Evolutionary conservation across 1,140 invertebrate genomes (phyloP).

Genomic region (Littorina saxatilis): DNA sequence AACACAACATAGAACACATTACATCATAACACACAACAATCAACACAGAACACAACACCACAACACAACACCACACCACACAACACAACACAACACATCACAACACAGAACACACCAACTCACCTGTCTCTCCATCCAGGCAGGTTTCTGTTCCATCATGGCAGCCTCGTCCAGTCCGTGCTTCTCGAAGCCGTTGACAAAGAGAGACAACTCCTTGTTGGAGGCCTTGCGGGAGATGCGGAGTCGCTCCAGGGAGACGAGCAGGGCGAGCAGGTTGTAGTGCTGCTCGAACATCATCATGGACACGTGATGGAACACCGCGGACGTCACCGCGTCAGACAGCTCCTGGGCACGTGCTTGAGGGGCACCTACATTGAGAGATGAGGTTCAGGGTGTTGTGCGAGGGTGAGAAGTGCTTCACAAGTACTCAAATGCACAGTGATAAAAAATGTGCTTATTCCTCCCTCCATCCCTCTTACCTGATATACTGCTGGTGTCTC

Average conservation of each 20-base stretch:
- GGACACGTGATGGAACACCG: slow-evolving; percentile 65
- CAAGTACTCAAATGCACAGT: no score
- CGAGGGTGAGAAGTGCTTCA: no score
- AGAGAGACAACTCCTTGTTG: slow-evolving; percentile 68
- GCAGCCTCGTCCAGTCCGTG: slow-evolving; percentile 54
- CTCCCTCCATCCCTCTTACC: no score
- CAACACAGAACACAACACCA: background rate
- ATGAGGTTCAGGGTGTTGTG: no score
- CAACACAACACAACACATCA: no score
- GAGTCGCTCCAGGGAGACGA: slow-evolving; percentile 70
- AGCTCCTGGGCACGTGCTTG: slow-evolving; percentile 70
- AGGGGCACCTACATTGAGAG: slow-evolving; percentile 69
- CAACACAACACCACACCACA: background rate
- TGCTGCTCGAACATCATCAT: slow-evolving; percentile 74
- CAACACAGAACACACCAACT: background rate
- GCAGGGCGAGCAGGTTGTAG: slow-evolving; percentile 63
- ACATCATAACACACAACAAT: background rate
- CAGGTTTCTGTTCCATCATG: slow-evolving; percentile 63
- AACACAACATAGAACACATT: background rate
- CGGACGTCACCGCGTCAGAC: slow-evolving; percentile 66
- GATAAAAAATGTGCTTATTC: no score
- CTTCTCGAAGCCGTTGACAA: slow-evolving; percentile 72
- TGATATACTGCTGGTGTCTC: no score
- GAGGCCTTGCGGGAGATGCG: slow-evolving; percentile 59
- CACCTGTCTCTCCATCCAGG: slow-evolving; percentile 68